phyloP scores from a whole-genome alignment of 2,888 invertebrate species.

The Alcis repandata region DNA sequence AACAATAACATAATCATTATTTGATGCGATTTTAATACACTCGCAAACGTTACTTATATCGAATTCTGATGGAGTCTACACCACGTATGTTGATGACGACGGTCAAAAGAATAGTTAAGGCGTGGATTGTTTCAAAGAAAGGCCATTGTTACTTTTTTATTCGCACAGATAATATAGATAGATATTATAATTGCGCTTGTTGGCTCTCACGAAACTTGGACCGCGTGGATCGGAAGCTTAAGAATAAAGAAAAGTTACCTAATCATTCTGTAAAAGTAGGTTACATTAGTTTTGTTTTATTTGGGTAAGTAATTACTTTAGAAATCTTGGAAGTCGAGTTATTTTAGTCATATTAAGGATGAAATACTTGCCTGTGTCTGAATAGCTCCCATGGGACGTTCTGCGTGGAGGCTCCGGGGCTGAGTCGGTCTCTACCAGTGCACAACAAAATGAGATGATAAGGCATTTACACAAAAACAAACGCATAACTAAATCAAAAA shows the following conservation, averaged over 20 bases:
- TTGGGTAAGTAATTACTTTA: conserved; percentile 26
- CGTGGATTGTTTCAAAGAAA: conserved; percentile 76
- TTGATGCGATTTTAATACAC: conserved; percentile 39
- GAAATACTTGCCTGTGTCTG: conserved; percentile 85
- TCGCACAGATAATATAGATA: conserved; percentile 66
- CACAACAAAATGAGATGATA: conserved; percentile 72
- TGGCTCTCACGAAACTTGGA: conserved; percentile 59
- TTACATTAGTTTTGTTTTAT: conserved; percentile 40
- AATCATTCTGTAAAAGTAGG: conserved; percentile 52
- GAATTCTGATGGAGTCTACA: conserved; percentile 36
- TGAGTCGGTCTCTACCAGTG: conserved; percentile 86
- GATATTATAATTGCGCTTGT: conserved; percentile 59
- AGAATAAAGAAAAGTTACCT: conserved; percentile 57
- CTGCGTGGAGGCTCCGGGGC: conserved; percentile 89
- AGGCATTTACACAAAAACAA: conserved; percentile 63
- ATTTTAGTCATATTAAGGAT: conserved; percentile 20
- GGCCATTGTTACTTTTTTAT: conserved; percentile 81
- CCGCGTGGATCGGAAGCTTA: conserved; percentile 57
- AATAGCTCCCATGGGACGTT: conserved; percentile 83
- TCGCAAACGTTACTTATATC: conserved; percentile 26
- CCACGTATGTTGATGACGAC: conserved; percentile 65
- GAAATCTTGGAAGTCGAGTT: conserved; percentile 1
- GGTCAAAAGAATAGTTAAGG: conserved; percentile 72
- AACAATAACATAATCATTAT: conserved; percentile 45
- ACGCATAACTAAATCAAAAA: conserved; percentile 50